Percentiles rank a stretch among this genome's conserved stretches.
phyloP scores from a whole-genome alignment of 1,140 invertebrate species.

The Drepana arcuata region DNA sequence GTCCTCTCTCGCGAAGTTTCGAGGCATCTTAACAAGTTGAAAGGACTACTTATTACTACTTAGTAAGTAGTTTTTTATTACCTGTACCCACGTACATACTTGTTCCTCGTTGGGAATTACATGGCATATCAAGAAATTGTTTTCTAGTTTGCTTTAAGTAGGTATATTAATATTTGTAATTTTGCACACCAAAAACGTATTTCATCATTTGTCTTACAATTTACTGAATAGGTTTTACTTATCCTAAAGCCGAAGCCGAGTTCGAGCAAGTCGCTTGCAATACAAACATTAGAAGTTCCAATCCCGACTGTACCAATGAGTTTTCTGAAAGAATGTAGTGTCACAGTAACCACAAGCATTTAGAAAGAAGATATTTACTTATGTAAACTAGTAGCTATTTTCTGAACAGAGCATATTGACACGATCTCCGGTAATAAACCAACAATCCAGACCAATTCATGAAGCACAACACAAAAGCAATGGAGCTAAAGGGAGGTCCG shows the following conservation, averaged over 20 bases:
- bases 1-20: constrained; percentile 34
- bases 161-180: too few species aligned
- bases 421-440: constrained; percentile 18
- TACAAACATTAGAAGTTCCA: too few species aligned
- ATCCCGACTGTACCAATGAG: too few species aligned
- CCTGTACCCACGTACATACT: constrained; percentile 15
- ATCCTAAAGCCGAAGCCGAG: too few species aligned
- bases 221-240: too few species aligned
- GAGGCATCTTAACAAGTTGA: constrained; percentile 45
- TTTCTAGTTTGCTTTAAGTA: constrained; percentile 5
- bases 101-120: background rate
- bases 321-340: too few species aligned
- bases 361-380: too few species aligned
- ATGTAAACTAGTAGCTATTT: too few species aligned
- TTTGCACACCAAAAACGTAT: constrained; percentile 2
- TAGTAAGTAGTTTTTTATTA: constrained; percentile 41
- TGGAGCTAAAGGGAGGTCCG: constrained; percentile 16
- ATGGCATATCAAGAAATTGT: constrained; percentile 2
- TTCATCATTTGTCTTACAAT: too few species aligned
- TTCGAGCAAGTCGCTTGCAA: too few species aligned
- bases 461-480: constrained; percentile 19
- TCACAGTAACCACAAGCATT: too few species aligned
- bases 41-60: constrained; percentile 42
- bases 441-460: constrained; percentile 17
- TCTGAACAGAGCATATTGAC: constrained; percentile 13